Evolutionary conservation across 2,797 vertebrate genomes (phyloP).

Genomic region (Aratinga solstitialis): DNA sequence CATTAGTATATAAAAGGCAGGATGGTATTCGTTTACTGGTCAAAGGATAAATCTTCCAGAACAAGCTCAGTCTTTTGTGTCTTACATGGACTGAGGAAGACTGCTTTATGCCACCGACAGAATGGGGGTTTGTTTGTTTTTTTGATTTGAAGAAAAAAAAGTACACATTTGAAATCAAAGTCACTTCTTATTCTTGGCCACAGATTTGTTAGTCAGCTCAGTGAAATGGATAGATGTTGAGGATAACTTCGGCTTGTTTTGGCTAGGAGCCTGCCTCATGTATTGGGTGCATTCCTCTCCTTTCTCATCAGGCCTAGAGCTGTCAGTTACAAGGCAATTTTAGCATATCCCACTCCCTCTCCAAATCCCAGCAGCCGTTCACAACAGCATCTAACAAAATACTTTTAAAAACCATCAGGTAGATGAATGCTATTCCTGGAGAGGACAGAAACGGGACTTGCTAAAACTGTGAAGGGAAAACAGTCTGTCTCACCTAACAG

Average conservation of each 20-base stretch:
- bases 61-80: slow-evolving; percentile 33
- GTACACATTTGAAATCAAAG: background rate
- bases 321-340: background rate
- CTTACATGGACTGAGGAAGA: background rate
- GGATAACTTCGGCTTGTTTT: background rate
- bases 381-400: background rate
- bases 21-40: slow-evolving; percentile 53
- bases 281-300: background rate
- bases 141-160: background rate
- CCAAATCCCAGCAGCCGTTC: background rate
- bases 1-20: slow-evolving; percentile 56
- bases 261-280: background rate
- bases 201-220: background rate
- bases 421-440: background rate
- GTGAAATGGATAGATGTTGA: background rate
- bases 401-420: background rate
- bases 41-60: slow-evolving; percentile 57
- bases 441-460: background rate
- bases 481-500: background rate
- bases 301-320: background rate
- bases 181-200: background rate
- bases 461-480: background rate
- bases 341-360: background rate
- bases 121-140: background rate
- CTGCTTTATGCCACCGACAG: background rate